phyloP scores from a whole-genome alignment of 2,113 vertebrate genomes.

The Plecturocebus donacophilus region DNA sequence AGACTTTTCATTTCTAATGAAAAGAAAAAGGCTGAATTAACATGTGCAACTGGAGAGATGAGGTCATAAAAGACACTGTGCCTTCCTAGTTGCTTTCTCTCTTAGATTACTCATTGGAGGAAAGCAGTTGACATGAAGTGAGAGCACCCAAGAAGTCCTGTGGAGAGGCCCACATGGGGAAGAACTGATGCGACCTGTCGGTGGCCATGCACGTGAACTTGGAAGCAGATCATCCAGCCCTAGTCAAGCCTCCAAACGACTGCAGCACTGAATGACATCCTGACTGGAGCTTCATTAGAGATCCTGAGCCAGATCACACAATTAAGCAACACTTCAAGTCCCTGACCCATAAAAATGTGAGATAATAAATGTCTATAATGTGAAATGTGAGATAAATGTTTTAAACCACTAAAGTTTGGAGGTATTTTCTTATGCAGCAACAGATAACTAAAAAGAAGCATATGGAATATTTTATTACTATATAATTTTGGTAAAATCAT shows the following conservation, averaged over 20 bases:
- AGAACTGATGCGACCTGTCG: neutral
- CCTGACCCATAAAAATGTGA: neutral
- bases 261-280: neutral
- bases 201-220: neutral
- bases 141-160: neutral
- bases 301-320: neutral
- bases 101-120: neutral
- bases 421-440: neutral
- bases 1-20: neutral
- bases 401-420: neutral
- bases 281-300: neutral
- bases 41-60: neutral
- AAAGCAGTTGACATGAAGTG: neutral
- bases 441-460: neutral
- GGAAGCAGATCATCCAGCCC: too few species aligned
- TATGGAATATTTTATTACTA: neutral
- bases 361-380: neutral
- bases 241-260: neutral
- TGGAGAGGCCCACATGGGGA: neutral
- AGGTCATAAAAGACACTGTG: neutral
- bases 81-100: neutral
- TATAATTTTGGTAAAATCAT: conserved; percentile 6
- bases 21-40: neutral
- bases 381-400: neutral
- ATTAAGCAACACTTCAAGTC: neutral